Evolutionary conservation across 2,113 vertebrate genomes (phyloP).

Genomic region (Pygoscelis adeliae): DNA sequence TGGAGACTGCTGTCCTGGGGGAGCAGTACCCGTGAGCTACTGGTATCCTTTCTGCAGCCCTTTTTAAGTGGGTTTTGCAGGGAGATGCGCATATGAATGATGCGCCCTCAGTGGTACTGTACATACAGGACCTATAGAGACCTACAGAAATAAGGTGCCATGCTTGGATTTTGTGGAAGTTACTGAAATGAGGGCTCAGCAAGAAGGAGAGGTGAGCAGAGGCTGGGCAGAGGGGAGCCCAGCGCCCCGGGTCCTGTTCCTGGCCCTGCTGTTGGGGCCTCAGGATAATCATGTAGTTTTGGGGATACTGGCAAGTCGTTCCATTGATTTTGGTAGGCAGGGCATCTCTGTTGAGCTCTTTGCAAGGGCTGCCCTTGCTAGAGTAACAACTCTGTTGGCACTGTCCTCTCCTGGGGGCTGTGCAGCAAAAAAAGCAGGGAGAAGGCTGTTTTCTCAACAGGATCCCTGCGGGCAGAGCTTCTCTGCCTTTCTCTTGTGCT

Average conservation of each 20-base stretch:
- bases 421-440: not conserved
- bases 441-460: not conserved
- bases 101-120: not conserved
- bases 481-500: constrained; percentile 13
- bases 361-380: not conserved
- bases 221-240: not conserved
- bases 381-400: not conserved
- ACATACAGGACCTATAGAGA: not conserved
- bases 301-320: accelerated
- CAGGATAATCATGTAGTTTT: not conserved
- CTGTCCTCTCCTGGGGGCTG: not conserved
- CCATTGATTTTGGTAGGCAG: not conserved
- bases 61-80: not conserved
- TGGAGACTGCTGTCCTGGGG: not conserved
- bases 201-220: not conserved
- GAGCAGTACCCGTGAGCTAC: not conserved
- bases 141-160: not conserved
- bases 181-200: not conserved
- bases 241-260: not conserved
- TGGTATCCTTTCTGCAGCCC: not conserved
- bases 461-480: not conserved
- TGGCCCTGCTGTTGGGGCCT: not conserved
- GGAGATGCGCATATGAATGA: accelerated
- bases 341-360: not conserved
- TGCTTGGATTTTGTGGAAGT: not conserved